A percentile compares a stretch with the other conserved stretches of the same genome.
Conservation (phyloP, 2,797 vertebrate species). For the Cacajao melanocephalus region DNA sequence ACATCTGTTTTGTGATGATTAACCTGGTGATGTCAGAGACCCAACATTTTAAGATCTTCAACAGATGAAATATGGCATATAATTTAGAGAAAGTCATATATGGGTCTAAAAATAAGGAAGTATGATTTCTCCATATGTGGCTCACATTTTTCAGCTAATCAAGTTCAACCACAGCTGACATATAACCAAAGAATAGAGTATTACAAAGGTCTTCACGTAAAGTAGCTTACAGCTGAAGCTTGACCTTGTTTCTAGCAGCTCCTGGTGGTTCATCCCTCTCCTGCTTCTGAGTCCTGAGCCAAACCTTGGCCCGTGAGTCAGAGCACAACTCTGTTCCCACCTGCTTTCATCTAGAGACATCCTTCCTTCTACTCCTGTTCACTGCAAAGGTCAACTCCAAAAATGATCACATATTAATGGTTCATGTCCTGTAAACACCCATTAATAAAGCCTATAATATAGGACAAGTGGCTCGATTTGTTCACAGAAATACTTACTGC, state of each 20-base stretch:
- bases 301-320: not conserved
- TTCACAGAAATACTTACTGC: conserved; percentile 86
- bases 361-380: not conserved
- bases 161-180: not conserved
- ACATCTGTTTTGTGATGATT: not conserved
- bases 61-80: not conserved
- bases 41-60: not conserved
- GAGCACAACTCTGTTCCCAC: not conserved
- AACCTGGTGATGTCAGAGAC: not conserved
- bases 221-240: not conserved
- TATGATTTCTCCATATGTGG: not conserved
- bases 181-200: not conserved
- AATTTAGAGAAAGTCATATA: not conserved
- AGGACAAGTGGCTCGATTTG: not conserved
- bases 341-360: not conserved
- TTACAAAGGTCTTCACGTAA: not conserved
- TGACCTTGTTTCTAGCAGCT: not conserved
- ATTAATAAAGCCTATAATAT: not conserved
- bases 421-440: not conserved
- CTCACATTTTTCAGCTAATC: not conserved
- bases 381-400: conserved; percentile 58
- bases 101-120: not conserved
- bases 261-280: not conserved
- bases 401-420: conserved; percentile 43
- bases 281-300: not conserved